phyloP scores from a whole-genome alignment of 2,888 invertebrate species.

The Stenoptilia bipunctidactyla region DNA sequence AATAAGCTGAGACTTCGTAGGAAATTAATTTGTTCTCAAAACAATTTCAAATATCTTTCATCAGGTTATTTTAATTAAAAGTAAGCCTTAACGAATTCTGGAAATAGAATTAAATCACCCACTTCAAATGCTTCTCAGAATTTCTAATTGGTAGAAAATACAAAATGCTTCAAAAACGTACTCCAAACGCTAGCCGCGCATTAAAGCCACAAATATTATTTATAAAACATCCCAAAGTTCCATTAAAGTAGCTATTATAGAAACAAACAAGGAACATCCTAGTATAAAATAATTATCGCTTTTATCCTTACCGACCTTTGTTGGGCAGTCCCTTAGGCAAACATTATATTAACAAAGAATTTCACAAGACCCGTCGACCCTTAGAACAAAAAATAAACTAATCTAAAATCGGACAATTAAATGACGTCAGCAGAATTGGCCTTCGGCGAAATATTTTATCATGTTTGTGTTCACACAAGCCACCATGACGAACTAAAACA shows the following conservation, averaged over 20 bases:
- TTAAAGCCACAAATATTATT: conserved; percentile 23
- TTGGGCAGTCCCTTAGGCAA: conserved; percentile 31
- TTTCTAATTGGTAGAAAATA: too few species aligned
- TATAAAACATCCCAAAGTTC: conserved; percentile 39
- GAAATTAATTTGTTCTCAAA: too few species aligned
- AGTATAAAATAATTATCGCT: conserved; percentile 68
- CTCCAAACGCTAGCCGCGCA: background rate
- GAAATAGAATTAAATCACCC: too few species aligned
- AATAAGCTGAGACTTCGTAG: too few species aligned
- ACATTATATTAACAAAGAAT: conserved; percentile 40
- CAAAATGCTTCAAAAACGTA: background rate
- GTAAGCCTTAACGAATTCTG: too few species aligned
- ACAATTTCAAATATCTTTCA: too few species aligned
- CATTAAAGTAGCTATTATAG: conserved; percentile 66
- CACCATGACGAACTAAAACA: conserved; percentile 62
- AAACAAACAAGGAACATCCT: conserved; percentile 65
- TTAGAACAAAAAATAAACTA: conserved; percentile 36
- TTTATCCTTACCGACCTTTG: conserved; percentile 50
- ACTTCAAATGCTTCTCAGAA: too few species aligned
- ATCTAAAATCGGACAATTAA: conserved; percentile 44
- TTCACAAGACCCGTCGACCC: conserved; percentile 35
- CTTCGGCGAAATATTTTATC: conserved; percentile 30
- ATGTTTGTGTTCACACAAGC: conserved; percentile 36
- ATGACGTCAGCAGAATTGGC: conserved; percentile 60
- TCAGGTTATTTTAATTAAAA: too few species aligned